Conservation (phyloP, 2,888 invertebrate species). For the Uloborus plumipes region DNA sequence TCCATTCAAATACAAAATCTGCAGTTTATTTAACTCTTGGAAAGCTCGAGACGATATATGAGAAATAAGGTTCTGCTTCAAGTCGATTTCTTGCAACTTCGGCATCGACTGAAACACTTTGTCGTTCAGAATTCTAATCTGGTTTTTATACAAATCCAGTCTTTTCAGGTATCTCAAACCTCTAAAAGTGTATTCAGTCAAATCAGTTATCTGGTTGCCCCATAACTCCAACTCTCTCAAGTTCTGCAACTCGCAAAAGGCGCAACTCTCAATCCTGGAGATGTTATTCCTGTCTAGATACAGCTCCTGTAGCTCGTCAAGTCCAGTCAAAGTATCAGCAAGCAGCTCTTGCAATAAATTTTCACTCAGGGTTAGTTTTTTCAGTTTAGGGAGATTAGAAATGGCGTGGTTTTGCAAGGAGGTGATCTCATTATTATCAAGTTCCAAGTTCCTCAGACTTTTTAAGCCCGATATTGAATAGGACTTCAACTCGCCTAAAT, state of each 20-base stretch:
- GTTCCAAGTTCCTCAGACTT: constrained; percentile 28
- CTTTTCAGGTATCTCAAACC: constrained; percentile 42
- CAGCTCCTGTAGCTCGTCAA: constrained; percentile 30
- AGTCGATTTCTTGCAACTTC: constrained; percentile 42
- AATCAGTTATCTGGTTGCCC: constrained; percentile 43
- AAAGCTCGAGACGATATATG: constrained; percentile 45
- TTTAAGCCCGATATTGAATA: constrained; percentile 31
- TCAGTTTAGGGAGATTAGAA: constrained; percentile 36
- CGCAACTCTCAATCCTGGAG: constrained; percentile 43
- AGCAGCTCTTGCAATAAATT: constrained; percentile 37
- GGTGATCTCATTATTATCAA: constrained; percentile 45
- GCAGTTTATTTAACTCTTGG: constrained; percentile 29
- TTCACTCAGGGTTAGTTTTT: constrained; percentile 39
- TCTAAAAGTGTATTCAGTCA: constrained; percentile 50
- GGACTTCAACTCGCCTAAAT: constrained; percentile 15
- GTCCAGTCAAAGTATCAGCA: constrained; percentile 18
- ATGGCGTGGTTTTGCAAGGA: constrained; percentile 28
- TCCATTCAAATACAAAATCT: constrained; percentile 29
- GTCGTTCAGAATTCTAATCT: constrained; percentile 45
- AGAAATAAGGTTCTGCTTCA: constrained; percentile 45
- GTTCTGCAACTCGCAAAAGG: constrained; percentile 52
- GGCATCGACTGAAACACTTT: constrained; percentile 47
- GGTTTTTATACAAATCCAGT: constrained; percentile 55
- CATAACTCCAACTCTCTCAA: constrained; percentile 52
- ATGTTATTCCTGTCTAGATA: constrained; percentile 55